These are phyloP conservation scores for Anolis apletophallus DNA, from an alignment of 2,797 vertebrate genomes.

Conservation along the genomic window DNA sequence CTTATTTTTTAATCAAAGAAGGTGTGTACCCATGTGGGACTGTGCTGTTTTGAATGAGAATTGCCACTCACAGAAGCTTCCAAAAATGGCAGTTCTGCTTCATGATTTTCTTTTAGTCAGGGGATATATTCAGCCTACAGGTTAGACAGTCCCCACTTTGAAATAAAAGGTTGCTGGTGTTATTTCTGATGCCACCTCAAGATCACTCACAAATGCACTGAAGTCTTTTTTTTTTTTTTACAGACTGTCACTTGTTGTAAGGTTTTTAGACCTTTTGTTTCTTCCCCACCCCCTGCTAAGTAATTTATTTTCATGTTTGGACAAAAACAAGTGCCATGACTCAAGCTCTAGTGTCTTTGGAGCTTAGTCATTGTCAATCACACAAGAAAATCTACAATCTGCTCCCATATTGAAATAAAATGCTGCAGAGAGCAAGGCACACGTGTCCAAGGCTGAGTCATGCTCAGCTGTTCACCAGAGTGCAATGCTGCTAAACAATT, in stretches of 20 bases:
- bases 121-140: too few species aligned
- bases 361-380: conserved; percentile 73
- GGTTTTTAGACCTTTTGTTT: conserved; percentile 21
- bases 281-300: not conserved
- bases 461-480: conserved; percentile 73
- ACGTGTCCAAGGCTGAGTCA: conserved; percentile 72
- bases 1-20: too few species aligned
- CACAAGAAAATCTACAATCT: conserved; percentile 67
- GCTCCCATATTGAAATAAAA: conserved; percentile 69
- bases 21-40: too few species aligned
- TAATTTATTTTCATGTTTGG: conserved; percentile 52
- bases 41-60: too few species aligned
- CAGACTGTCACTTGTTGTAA: not conserved
- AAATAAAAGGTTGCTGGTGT: not conserved
- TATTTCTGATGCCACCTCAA: not conserved
- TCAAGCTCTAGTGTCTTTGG: conserved; percentile 67
- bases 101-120: too few species aligned
- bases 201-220: not conserved
- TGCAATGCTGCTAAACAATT: conserved; percentile 70
- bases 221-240: conserved; percentile 12
- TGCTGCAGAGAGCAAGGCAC: conserved; percentile 66
- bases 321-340: conserved; percentile 67
- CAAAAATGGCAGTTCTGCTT: too few species aligned
- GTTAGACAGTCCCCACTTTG: too few species aligned
- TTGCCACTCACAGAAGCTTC: too few species aligned